Conservation (phyloP, 2,113 vertebrate species). For the Tonatia bakeri region DNA sequence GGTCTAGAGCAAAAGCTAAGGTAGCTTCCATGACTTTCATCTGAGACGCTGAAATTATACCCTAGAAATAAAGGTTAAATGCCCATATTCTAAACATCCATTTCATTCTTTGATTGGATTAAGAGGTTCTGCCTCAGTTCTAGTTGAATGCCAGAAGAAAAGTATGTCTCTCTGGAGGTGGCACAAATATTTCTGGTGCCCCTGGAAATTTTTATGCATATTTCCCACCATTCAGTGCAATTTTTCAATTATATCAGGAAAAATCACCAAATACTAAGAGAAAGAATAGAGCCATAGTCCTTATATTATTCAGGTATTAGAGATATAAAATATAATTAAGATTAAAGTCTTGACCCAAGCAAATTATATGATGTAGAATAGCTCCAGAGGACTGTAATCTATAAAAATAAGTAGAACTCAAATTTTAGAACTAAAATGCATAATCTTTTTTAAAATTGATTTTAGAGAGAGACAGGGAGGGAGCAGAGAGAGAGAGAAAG, state of each 20-base stretch:
- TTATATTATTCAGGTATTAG: background rate
- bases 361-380: background rate
- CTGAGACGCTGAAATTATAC: background rate
- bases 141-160: background rate
- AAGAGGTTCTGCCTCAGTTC: background rate
- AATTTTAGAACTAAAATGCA: background rate
- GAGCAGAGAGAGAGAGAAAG: too few relatives aligned
- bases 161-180: background rate
- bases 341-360: background rate
- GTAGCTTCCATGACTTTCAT: background rate
- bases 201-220: background rate
- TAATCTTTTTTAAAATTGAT: background rate
- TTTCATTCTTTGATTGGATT: background rate
- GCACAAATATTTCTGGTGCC: background rate
- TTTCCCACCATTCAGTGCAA: background rate
- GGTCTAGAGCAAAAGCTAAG: background rate
- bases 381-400: background rate
- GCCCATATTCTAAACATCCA: background rate
- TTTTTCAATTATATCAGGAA: background rate
- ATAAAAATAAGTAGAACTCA: background rate
- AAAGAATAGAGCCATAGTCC: background rate
- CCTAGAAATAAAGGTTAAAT: background rate
- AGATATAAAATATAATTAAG: background rate
- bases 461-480: too few relatives aligned
- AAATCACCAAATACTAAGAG: background rate